Percentiles rank a stretch among this genome's conserved stretches.
Conservation (phyloP, 1,140 invertebrate species). For the Penaeus japonicus region DNA sequence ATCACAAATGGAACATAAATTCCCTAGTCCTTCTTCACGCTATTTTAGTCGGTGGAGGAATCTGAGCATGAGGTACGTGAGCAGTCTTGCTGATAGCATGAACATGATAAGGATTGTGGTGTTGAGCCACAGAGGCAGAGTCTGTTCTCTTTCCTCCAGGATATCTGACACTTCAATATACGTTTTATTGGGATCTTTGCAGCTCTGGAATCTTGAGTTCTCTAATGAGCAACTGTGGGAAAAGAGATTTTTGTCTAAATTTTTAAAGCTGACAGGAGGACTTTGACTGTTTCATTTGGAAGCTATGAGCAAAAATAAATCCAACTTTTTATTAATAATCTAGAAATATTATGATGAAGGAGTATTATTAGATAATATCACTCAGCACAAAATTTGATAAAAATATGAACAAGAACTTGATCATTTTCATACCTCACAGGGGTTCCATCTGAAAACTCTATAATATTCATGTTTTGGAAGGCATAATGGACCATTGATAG, state of each 20-base stretch:
- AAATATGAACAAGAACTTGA: no score
- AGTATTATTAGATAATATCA: no score
- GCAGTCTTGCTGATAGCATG: constrained; percentile 75
- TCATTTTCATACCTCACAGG: constrained; percentile 72
- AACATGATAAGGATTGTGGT: constrained; percentile 78
- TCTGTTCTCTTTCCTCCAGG: constrained; percentile 71
- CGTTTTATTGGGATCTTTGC: neutral
- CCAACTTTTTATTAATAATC: no score
- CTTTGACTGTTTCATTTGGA: no score
- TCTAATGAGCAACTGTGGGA: constrained; percentile 71
- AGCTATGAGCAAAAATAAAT: no score
- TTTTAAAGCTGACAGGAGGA: neutral
- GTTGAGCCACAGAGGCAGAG: constrained; percentile 77
- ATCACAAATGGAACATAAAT: neutral
- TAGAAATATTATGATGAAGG: no score
- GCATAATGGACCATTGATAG: constrained; percentile 82
- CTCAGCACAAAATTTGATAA: no score
- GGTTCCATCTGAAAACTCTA: constrained; percentile 79
- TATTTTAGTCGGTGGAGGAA: constrained; percentile 75
- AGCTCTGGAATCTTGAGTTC: constrained; percentile 72
- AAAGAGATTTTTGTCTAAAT: neutral
- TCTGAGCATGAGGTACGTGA: constrained; percentile 79
- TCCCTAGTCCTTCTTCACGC: neutral
- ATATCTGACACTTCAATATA: constrained; percentile 67
- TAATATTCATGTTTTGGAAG: constrained; percentile 85